phyloP scores from a whole-genome alignment of 2,888 invertebrate species.

The Brachyopa scutellaris region DNA sequence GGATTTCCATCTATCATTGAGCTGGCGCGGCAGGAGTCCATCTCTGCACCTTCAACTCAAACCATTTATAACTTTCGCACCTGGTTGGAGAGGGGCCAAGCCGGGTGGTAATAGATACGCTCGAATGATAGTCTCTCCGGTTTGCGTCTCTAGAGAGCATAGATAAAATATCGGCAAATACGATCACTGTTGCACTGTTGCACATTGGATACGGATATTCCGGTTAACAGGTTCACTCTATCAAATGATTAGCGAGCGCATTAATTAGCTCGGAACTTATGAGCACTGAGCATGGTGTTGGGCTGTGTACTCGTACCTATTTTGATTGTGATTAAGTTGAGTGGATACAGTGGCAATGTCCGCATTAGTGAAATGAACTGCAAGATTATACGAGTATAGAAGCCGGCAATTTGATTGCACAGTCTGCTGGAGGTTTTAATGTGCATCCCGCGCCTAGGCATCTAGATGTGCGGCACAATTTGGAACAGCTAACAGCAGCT shows the following conservation, averaged over 20 bases:
- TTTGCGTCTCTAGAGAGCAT: background rate
- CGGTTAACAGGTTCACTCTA: constrained; percentile 68
- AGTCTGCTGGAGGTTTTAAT: constrained; percentile 70
- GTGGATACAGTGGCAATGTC: constrained; percentile 69
- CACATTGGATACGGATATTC: constrained; percentile 73
- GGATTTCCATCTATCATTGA: constrained; percentile 54
- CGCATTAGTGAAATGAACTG: constrained; percentile 61
- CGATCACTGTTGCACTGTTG: constrained; percentile 63
- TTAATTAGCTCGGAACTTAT: constrained; percentile 73
- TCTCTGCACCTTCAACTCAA: constrained; percentile 48
- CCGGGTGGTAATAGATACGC: constrained; percentile 38
- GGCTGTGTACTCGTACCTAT: constrained; percentile 56
- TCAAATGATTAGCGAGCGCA: constrained; percentile 68
- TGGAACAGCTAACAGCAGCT: constrained; percentile 37
- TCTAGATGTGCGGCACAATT: constrained; percentile 44
- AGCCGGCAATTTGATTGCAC: constrained; percentile 61
- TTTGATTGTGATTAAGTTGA: constrained; percentile 59
- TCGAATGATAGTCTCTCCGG: constrained; percentile 22
- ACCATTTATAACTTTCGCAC: constrained; percentile 63
- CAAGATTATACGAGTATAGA: constrained; percentile 2
- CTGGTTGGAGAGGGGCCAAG: background rate
- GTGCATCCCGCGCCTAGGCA: constrained; percentile 25
- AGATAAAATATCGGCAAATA: constrained; percentile 36
- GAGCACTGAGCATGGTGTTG: constrained; percentile 52
- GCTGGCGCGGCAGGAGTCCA: constrained; percentile 52